phyloP scores from a whole-genome alignment of 2,888 invertebrate genomes.

The Emmelina monodactyla region DNA sequence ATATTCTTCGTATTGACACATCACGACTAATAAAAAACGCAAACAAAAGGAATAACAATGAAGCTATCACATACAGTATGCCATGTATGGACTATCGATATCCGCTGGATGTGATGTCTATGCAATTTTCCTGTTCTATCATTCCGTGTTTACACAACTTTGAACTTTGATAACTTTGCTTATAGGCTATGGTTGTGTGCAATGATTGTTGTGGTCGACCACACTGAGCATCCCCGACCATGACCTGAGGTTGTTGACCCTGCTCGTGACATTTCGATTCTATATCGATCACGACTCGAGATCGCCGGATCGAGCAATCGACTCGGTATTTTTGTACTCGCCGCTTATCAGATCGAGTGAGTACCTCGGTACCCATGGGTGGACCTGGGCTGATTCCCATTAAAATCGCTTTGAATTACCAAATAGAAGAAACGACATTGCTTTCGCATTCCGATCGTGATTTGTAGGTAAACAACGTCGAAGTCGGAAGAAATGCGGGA shows the following conservation, averaged over 20 bases:
- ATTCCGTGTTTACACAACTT: not conserved
- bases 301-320: constrained; percentile 45
- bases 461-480: too few relatives aligned
- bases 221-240: constrained; percentile 41
- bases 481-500: too few relatives aligned
- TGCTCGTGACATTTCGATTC: constrained; percentile 63
- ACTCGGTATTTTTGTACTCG: constrained; percentile 43
- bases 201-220: not conserved
- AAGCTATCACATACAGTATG: constrained; percentile 46
- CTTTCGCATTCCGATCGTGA: too few relatives aligned
- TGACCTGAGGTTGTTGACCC: constrained; percentile 55
- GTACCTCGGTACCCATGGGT: constrained; percentile 9
- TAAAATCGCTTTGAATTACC: too few relatives aligned
- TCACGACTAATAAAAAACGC: constrained; percentile 7
- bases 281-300: constrained; percentile 61
- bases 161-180: constrained; percentile 30
- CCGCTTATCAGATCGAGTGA: constrained; percentile 45
- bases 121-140: not conserved
- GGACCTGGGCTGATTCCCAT: too few relatives aligned
- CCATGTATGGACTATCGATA: constrained; percentile 41
- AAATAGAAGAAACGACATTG: too few relatives aligned
- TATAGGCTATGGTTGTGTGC: constrained; percentile 41
- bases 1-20: too few relatives aligned
- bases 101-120: constrained; percentile 28
- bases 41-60: constrained; percentile 47